Conservation (phyloP, 2,888 invertebrate species). For the Slavum lentiscoides region DNA sequence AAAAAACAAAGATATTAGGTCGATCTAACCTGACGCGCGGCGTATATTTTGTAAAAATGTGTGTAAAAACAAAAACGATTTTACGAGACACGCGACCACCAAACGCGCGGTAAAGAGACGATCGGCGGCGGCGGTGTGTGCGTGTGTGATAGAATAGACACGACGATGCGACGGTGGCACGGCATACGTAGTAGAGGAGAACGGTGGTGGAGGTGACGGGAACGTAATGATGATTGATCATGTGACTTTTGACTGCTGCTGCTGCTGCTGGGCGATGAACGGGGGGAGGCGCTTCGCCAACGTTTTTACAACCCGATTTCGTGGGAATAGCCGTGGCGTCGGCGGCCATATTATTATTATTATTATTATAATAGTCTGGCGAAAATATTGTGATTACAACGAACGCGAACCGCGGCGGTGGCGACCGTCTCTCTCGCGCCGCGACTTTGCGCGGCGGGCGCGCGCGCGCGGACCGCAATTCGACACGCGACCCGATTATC, state of each 20-base stretch:
- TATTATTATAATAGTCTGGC: constrained; percentile 24
- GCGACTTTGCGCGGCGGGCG: not conserved
- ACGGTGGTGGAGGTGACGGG: not conserved
- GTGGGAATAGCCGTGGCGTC: constrained; percentile 33
- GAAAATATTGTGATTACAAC: constrained; percentile 47
- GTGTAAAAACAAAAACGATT: too few relatives aligned
- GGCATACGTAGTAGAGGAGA: too few relatives aligned
- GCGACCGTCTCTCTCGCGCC: not conserved
- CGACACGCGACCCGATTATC: constrained; percentile 53
- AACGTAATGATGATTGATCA: constrained; percentile 52
- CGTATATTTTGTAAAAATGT: too few relatives aligned
- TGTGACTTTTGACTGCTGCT: constrained; percentile 39
- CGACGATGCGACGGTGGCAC: too few relatives aligned
- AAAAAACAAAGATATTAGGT: too few relatives aligned
- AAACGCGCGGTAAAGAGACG: too few relatives aligned
- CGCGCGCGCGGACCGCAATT: constrained; percentile 5
- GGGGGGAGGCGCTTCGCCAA: not conserved
- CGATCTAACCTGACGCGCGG: too few relatives aligned
- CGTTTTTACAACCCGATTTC: constrained; percentile 41
- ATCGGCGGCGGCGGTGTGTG: too few relatives aligned
- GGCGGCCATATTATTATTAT: constrained; percentile 1
- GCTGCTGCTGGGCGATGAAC: too few relatives aligned
- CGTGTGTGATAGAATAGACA: too few relatives aligned
- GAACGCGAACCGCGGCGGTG: not conserved
- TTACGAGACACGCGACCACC: too few relatives aligned